Conservation (phyloP, 2,113 vertebrate genomes). For the Erythrocercus mccallii region DNA sequence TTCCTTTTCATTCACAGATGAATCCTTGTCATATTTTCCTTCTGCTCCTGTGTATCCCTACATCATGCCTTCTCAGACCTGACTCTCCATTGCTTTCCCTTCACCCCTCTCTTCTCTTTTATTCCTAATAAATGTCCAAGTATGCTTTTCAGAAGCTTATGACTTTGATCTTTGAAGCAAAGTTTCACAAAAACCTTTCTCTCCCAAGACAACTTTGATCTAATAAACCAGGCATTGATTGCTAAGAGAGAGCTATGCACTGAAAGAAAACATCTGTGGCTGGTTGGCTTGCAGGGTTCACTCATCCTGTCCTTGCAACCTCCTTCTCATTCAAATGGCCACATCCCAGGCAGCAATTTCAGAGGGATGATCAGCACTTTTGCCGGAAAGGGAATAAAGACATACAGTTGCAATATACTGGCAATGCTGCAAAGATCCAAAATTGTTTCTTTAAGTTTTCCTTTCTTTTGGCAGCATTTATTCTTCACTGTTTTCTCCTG, state of each 20-base stretch:
- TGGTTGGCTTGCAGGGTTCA: not conserved
- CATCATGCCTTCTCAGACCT: not conserved
- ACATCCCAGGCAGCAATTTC: not conserved
- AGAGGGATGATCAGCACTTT: not conserved
- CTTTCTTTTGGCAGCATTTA: not conserved
- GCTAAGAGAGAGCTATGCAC: not conserved
- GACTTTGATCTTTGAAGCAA: not conserved
- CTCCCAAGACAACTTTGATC: not conserved
- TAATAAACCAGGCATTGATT: not conserved
- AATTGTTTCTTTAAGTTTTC: not conserved
- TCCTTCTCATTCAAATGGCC: not conserved
- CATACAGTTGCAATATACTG: accelerated
- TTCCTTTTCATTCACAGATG: not conserved
- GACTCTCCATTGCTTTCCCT: not conserved
- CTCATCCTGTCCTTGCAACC: not conserved
- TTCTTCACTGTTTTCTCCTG: not conserved
- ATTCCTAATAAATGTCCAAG: not conserved
- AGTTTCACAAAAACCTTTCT: not conserved
- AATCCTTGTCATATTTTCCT: not conserved
- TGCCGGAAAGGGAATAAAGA: not conserved
- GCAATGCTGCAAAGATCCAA: not conserved
- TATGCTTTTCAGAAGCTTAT: not conserved
- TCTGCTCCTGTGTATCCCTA: not conserved
- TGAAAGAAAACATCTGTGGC: not conserved
- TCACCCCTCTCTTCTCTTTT: not conserved